Conservation (phyloP, 2,113 vertebrate species). For the Scortum barcoo region DNA sequence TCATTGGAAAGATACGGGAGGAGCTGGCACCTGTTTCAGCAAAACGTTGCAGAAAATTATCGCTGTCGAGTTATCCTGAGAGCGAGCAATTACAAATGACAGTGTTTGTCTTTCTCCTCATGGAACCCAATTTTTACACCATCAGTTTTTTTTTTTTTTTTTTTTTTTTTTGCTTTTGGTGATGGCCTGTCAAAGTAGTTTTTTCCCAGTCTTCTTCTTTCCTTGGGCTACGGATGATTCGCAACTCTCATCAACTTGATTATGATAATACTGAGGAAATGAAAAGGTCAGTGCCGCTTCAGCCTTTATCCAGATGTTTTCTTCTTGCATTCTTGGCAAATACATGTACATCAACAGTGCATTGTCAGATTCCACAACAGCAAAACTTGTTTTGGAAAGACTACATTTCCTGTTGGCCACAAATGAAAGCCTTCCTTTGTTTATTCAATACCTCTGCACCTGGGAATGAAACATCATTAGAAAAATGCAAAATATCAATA, state of each 20-base stretch:
- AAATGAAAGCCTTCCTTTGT: constrained; percentile 13
- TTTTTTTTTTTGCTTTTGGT: constrained; percentile 49
- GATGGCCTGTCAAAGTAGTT: constrained; percentile 69
- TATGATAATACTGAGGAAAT: constrained; percentile 57
- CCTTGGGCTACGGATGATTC: constrained; percentile 52
- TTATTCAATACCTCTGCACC: constrained; percentile 2
- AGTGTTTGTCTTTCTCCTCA: constrained; percentile 76
- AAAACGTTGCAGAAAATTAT: constrained; percentile 74
- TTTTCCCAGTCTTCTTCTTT: constrained; percentile 43
- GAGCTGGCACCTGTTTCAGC: constrained; percentile 80
- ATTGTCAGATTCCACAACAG: constrained; percentile 32
- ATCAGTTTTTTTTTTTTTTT: constrained; percentile 42
- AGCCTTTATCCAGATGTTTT: constrained; percentile 51
- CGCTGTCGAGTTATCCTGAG: constrained; percentile 71
- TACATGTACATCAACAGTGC: neutral
- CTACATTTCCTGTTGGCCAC: constrained; percentile 20
- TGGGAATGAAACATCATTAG: neutral
- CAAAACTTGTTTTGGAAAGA: constrained; percentile 16
- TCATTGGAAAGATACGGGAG: constrained; percentile 65
- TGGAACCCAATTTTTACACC: constrained; percentile 65
- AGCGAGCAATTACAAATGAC: constrained; percentile 79
- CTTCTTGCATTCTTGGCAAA: constrained; percentile 16
- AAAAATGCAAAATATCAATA: constrained; percentile 21
- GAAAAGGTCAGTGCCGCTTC: constrained; percentile 46
- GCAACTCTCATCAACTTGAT: constrained; percentile 63